Base-by-base conservation (phyloP, 1,140 invertebrate genomes). In the Drosophila pectinifera region DNA sequence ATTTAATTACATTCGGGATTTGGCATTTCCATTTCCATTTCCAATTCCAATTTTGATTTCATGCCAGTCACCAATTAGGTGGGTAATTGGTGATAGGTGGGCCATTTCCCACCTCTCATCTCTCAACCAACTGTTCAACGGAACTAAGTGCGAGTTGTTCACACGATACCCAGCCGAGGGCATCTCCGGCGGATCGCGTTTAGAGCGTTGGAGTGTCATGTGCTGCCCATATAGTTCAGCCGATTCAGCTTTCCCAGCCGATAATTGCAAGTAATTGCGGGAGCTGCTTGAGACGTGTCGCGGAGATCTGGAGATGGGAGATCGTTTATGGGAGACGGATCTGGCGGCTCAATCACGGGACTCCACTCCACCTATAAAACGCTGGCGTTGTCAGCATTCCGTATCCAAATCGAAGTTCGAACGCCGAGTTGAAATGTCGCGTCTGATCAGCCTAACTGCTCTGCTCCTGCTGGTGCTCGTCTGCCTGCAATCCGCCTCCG, bases 221-320 rank as follows among this genome's bases (percentile, higher is more conserved):
- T 80, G 83, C 70, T 88, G 82, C 82, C 67, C 83, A 88, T 88
- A 34, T 88, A 83, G 84, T 88, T 81, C 83, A 89, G 46, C 7
- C 18, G n/a, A n/a, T n/a, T n/a, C n/a, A n/a, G 55, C 31, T 24
- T 49, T 79, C 76, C 73, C 67, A 73, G 73, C 58, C 38, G 28
- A 56, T 84, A 88, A 88, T 88, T 88, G 84, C 56, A 7, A 38
- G 67, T 82, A 88, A 83, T 86, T 83, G 73, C 34, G 55, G 49
- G 5, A 24, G 49, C 56, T 58, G 64, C 73, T 62, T 64, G 75
- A 83, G 68, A 74, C 51, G 45, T 20, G 18, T 13, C 16, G 26
- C 5, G 13, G 1, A 4, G 13, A 53, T 53, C 48, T 54, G 53
- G 28, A 48, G 26, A 43, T 57, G 18, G 31, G 31, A 18, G 46